phyloP scores from a whole-genome alignment of 2,888 invertebrate species.

The Patella ulyssiponensis region DNA sequence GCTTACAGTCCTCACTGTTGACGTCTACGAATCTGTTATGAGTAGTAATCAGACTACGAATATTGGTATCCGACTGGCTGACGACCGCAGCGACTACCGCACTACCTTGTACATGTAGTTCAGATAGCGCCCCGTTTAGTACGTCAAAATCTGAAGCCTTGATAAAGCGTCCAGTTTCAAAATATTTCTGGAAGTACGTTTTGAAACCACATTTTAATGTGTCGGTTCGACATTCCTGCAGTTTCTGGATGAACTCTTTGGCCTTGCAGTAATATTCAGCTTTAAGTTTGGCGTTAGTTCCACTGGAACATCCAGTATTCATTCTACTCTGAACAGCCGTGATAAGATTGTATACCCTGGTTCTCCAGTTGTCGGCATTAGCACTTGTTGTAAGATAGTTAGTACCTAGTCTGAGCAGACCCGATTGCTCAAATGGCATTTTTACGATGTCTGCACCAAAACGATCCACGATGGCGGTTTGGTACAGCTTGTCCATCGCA shows the following conservation, averaged over 20 bases:
- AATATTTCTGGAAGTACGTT: background rate
- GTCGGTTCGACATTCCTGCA: background rate
- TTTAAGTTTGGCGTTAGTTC: too few relatives aligned
- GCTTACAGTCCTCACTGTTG: background rate
- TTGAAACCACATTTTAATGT: background rate
- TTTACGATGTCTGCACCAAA: too few relatives aligned
- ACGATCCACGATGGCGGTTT: too few relatives aligned
- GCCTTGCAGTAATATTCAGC: background rate
- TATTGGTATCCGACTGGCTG: background rate
- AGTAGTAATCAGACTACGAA: background rate
- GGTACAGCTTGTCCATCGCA: too few relatives aligned
- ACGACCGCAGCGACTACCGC: background rate
- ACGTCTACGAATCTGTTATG: background rate
- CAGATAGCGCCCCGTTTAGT: background rate
- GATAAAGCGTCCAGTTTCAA: background rate
- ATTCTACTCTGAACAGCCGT: too few relatives aligned
- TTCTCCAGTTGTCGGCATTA: too few relatives aligned
- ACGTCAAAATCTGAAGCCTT: background rate
- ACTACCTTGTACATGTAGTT: background rate
- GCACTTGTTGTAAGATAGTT: too few relatives aligned
- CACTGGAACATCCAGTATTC: too few relatives aligned
- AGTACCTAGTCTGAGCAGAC: too few relatives aligned
- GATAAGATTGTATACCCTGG: too few relatives aligned
- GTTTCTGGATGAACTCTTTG: background rate
- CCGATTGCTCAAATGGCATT: too few relatives aligned